Conservation (phyloP, 1,140 invertebrate genomes). For the Laupala kohalensis region DNA sequence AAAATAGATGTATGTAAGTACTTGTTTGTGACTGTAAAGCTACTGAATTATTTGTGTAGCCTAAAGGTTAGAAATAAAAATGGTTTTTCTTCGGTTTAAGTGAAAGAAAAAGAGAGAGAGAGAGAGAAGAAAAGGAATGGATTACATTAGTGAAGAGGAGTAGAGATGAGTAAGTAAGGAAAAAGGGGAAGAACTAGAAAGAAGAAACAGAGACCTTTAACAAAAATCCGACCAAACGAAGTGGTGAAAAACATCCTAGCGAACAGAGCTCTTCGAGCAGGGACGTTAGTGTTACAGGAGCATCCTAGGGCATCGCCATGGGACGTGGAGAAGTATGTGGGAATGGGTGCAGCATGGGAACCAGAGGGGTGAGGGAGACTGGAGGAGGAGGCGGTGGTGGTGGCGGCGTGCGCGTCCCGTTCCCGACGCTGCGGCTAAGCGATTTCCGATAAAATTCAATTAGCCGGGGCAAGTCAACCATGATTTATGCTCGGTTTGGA, state of each 20-base stretch:
- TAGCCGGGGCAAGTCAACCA: conserved; percentile 7
- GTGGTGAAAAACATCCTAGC: background rate
- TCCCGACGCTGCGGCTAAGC: conserved; percentile 1
- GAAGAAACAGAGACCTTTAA: background rate
- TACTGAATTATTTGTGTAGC: too few species aligned
- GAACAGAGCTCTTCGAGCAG: too few species aligned
- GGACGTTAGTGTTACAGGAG: too few species aligned
- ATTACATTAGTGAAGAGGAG: background rate
- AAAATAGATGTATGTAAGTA: too few species aligned
- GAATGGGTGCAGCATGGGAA: background rate
- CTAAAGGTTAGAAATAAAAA: too few species aligned
- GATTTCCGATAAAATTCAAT: conserved; percentile 14
- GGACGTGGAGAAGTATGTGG: too few species aligned
- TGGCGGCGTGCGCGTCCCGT: too few species aligned
- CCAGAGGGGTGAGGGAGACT: too few species aligned
- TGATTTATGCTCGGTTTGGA: conserved; percentile 9
- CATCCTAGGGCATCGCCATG: too few species aligned
- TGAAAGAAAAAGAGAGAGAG: background rate
- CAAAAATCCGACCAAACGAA: background rate
- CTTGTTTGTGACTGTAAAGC: too few species aligned
- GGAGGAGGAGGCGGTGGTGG: background rate
- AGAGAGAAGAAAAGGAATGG: background rate
- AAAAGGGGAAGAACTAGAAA: background rate
- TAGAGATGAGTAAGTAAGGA: background rate
- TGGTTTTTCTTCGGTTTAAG: too few species aligned